Conservation (phyloP, 2,888 invertebrate genomes). For the Microctonus brassicae region DNA sequence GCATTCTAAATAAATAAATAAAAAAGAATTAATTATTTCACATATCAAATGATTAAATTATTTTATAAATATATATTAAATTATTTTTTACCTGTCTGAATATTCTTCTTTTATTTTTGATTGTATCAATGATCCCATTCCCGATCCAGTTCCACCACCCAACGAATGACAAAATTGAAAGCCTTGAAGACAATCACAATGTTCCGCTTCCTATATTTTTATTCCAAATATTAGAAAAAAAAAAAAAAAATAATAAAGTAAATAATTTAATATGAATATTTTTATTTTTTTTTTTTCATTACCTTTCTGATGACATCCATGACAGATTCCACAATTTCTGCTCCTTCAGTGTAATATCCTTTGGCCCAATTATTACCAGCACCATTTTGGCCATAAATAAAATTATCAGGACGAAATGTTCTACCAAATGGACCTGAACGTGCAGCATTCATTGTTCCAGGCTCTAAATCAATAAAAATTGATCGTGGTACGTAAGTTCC, state of each 20-base stretch:
- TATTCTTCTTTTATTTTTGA: slow-evolving; percentile 75
- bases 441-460: slow-evolving; percentile 35
- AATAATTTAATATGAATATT: neutral
- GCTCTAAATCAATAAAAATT: slow-evolving; percentile 34
- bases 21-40: no score
- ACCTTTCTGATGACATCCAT: slow-evolving; percentile 26
- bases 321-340: slow-evolving; percentile 18
- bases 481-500: slow-evolving; percentile 36
- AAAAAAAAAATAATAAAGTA: neutral
- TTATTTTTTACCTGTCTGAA: slow-evolving; percentile 62
- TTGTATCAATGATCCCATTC: slow-evolving; percentile 75
- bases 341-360: slow-evolving; percentile 13
- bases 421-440: slow-evolving; percentile 25
- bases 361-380: slow-evolving; percentile 10
- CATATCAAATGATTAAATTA: neutral
- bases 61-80: neutral
- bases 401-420: slow-evolving; percentile 32
- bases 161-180: slow-evolving; percentile 73
- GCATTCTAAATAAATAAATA: slow-evolving; percentile 72
- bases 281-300: neutral
- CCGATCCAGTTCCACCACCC: slow-evolving; percentile 75
- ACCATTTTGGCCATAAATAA: slow-evolving; percentile 22
- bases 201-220: neutral
- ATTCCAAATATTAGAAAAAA: neutral
- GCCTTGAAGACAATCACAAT: slow-evolving; percentile 57